Conservation (phyloP, 2,113 vertebrate genomes). For the Solenodon paradoxus region DNA sequence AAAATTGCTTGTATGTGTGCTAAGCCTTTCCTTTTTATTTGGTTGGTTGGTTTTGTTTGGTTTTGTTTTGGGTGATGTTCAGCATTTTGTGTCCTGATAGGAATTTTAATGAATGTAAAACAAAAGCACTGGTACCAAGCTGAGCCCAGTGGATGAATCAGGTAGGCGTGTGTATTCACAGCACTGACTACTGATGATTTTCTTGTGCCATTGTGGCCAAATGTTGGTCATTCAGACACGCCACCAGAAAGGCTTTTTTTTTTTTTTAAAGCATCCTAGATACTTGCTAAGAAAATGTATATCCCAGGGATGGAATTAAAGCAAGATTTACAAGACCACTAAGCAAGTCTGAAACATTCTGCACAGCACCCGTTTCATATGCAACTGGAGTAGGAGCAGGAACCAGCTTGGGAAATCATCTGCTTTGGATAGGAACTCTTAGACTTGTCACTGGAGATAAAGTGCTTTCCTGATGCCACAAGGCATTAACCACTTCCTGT, state of each 20-base stretch:
- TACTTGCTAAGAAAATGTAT: slow-evolving; percentile 48
- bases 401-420: slow-evolving; percentile 70
- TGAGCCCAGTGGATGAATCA: slow-evolving; percentile 80
- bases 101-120: slow-evolving; percentile 85
- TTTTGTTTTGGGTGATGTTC: slow-evolving; percentile 82
- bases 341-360: slow-evolving; percentile 65
- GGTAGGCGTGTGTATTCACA: slow-evolving; percentile 81
- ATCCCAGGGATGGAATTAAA: slow-evolving; percentile 62
- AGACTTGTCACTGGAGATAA: slow-evolving; percentile 63
- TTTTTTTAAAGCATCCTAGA: slow-evolving; percentile 65
- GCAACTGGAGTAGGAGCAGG: slow-evolving; percentile 39
- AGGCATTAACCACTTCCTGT: slow-evolving; percentile 79
- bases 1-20: slow-evolving; percentile 61
- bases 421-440: slow-evolving; percentile 72
- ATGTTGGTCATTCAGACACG: slow-evolving; percentile 75
- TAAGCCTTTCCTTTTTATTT: slow-evolving; percentile 71
- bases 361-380: slow-evolving; percentile 38
- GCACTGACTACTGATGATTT: slow-evolving; percentile 74
- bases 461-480: slow-evolving; percentile 75
- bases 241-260: slow-evolving; percentile 55
- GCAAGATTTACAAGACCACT: slow-evolving; percentile 64
- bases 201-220: slow-evolving; percentile 69
- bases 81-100: slow-evolving; percentile 84
- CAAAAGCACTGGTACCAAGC: slow-evolving; percentile 79
- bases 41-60: slow-evolving; percentile 79